Conservation (phyloP, 35 echinoderm and acorn worm species). For the Lytechinus variegatus region DNA sequence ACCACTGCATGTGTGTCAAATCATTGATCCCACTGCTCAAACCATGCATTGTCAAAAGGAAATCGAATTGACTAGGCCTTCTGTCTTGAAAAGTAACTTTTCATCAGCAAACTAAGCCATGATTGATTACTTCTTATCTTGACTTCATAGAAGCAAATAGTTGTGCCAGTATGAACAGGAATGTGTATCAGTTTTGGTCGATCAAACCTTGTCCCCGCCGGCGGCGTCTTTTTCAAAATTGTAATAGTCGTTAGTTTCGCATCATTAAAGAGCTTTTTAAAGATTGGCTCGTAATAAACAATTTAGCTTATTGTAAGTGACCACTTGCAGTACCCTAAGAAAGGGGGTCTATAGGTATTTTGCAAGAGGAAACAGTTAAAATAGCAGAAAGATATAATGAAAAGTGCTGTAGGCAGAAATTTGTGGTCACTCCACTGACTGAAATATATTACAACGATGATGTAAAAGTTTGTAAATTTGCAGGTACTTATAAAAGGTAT, state of each 20-base stretch:
- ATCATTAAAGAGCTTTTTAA: neutral
- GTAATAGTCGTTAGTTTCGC: slow-evolving; percentile 2
- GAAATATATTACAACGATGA: neutral
- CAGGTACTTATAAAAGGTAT: neutral
- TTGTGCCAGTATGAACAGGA: neutral
- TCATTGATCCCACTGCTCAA: no score
- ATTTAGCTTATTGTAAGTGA: neutral
- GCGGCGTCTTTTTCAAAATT: neutral
- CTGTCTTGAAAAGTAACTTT: no score
- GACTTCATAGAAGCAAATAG: neutral
- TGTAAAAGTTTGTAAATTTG: neutral
- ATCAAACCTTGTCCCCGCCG: neutral
- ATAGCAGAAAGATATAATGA: neutral
- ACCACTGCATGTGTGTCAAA: no score
- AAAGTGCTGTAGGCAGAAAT: neutral
- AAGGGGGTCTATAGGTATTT: neutral
- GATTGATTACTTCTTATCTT: neutral
- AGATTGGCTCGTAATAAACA: slow-evolving; percentile 3
- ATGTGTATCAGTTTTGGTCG: neutral
- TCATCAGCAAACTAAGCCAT: neutral
- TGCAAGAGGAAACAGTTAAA: neutral
- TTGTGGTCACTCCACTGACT: neutral
- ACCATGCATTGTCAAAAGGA: no score
- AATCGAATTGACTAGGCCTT: no score
- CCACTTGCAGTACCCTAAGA: neutral